phyloP scores from a whole-genome alignment of 2,888 invertebrate genomes.

The Linnaemya tessellans region DNA sequence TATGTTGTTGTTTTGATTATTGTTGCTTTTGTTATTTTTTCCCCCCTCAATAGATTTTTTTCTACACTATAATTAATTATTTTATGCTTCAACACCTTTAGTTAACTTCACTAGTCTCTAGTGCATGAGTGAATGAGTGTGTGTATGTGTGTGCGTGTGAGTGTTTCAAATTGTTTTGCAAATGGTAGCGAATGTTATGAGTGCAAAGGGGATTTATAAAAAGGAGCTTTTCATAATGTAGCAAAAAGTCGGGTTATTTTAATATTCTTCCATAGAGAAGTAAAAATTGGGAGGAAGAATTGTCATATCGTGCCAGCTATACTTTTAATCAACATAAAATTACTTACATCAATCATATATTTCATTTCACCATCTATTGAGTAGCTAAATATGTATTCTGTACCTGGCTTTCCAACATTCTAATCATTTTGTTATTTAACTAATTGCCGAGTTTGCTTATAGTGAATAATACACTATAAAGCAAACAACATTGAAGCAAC shows the following conservation, averaged over 20 bases:
- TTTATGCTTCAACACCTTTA: slow-evolving; percentile 53
- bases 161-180: not conserved
- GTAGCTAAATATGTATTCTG: too few relatives aligned
- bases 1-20: slow-evolving; percentile 21
- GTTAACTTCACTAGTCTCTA: not conserved
- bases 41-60: not conserved
- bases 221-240: not conserved
- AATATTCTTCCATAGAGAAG: not conserved
- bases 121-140: too few relatives aligned
- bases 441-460: too few relatives aligned
- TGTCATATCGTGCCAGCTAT: too few relatives aligned
- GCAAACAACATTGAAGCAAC: too few relatives aligned
- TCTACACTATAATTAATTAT: slow-evolving; percentile 26
- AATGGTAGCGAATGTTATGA: not conserved
- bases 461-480: too few relatives aligned
- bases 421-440: too few relatives aligned
- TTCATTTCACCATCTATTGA: too few relatives aligned
- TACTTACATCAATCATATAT: too few relatives aligned
- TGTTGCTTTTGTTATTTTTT: slow-evolving; percentile 32
- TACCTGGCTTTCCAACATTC: too few relatives aligned
- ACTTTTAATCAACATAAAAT: too few relatives aligned
- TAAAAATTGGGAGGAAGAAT: slow-evolving; percentile 1
- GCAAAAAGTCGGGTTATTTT: not conserved
- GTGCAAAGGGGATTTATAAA: slow-evolving; percentile 11
- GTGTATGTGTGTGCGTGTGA: not conserved